Percentiles rank a stretch among this genome's conserved stretches.
phyloP scores from a whole-genome alignment of 2,797 vertebrate species.

The Mormyrops attenuatus region DNA sequence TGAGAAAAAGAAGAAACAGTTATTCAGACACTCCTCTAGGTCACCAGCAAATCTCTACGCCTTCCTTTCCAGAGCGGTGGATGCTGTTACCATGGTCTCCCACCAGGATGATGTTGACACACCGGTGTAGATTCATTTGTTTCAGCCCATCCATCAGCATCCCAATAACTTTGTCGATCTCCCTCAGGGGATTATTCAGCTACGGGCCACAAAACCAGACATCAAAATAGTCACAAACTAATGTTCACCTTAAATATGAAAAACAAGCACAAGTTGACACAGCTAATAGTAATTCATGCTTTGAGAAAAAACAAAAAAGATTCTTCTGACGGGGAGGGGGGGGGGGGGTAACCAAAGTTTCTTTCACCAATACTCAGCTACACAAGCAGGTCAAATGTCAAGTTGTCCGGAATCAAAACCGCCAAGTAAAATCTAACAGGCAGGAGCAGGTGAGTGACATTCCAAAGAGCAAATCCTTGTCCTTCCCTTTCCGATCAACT shows the following conservation, averaged over 20 bases:
- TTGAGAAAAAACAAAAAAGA: neutral
- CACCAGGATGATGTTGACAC: constrained; percentile 90
- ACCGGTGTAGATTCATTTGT: constrained; percentile 89
- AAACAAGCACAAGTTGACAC: neutral
- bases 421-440: neutral
- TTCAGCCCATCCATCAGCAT: constrained; percentile 96
- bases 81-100: constrained; percentile 83
- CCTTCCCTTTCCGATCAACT: constrained; percentile 35
- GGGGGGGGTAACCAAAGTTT: neutral
- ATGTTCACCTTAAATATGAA: neutral
- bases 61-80: neutral
- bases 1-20: neutral
- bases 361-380: neutral
- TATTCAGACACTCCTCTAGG: neutral
- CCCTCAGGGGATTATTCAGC: constrained; percentile 85
- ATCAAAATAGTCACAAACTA: neutral
- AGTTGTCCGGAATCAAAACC: neutral
- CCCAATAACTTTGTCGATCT: constrained; percentile 87
- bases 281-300: neutral
- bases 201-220: constrained; percentile 37
- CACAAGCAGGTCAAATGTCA: neutral
- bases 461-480: neutral
- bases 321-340: neutral
- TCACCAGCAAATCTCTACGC: neutral
- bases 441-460: neutral